phyloP scores from a whole-genome alignment of 2,797 vertebrate species.

The Balearica regulorum region DNA sequence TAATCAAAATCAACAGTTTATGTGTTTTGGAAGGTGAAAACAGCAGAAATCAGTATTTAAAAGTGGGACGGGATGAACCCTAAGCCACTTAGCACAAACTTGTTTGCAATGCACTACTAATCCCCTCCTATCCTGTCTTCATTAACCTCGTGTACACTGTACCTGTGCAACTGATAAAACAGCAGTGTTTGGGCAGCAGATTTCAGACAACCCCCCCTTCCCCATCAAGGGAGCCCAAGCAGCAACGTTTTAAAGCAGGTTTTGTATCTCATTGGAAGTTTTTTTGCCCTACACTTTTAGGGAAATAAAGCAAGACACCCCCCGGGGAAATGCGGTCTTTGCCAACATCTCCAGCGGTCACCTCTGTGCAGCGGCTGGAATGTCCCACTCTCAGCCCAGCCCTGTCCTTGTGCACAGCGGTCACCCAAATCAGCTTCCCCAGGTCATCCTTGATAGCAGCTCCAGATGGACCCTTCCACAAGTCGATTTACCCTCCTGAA shows the following conservation, averaged over 20 bases:
- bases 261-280: not conserved
- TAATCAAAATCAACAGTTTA: constrained; percentile 27
- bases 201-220: not conserved
- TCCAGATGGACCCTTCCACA: not conserved
- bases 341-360: not conserved
- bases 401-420: accelerated
- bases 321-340: accelerated
- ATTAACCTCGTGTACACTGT: not conserved
- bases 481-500: not conserved
- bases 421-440: not conserved
- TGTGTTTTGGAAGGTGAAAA: constrained; percentile 51
- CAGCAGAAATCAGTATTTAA: constrained; percentile 24
- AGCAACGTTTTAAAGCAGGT: not conserved
- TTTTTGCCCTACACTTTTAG: not conserved
- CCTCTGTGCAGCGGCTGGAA: not conserved
- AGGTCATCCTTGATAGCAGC: not conserved
- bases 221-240: not conserved
- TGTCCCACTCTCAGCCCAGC: accelerated
- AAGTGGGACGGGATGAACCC: constrained; percentile 11
- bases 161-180: constrained; percentile 23
- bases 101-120: constrained; percentile 47
- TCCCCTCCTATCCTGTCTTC: not conserved
- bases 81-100: constrained; percentile 52
- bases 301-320: not conserved
- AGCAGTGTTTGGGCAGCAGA: not conserved